These are phyloP conservation scores for Drosophila pseudotalamancana DNA, from an alignment of 2,888 invertebrate genomes.

Conservation along the genomic window DNA sequence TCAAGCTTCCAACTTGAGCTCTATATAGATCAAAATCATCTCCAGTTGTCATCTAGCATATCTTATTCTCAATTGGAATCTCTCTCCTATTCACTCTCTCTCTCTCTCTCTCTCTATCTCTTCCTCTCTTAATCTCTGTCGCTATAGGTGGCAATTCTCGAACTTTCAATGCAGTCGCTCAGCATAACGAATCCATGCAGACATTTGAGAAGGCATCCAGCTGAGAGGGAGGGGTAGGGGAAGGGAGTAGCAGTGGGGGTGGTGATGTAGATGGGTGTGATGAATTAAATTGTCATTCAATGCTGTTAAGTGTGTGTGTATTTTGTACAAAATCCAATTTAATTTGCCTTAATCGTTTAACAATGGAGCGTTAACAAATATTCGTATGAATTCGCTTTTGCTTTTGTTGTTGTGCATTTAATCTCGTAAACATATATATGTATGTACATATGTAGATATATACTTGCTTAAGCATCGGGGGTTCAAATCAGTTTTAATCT, in stretches of 20 bases:
- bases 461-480: too few relatives aligned
- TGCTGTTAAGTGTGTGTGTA: constrained; percentile 18
- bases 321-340: constrained; percentile 63
- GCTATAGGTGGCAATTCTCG: constrained; percentile 22
- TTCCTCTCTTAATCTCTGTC: too few relatives aligned
- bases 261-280: not conserved
- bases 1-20: constrained; percentile 12
- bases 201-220: not conserved
- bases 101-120: too few relatives aligned
- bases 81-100: too few relatives aligned
- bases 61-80: constrained; percentile 35
- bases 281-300: constrained; percentile 48
- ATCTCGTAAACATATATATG: constrained; percentile 17
- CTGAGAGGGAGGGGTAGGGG: not conserved
- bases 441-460: not conserved
- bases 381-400: constrained; percentile 40
- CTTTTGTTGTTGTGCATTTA: constrained; percentile 42
- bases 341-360: constrained; percentile 68
- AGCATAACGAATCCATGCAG: not conserved
- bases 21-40: constrained; percentile 4
- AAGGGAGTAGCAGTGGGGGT: too few relatives aligned
- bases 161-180: constrained; percentile 10
- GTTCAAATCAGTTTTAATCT: too few relatives aligned
- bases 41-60: constrained; percentile 6
- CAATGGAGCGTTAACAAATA: constrained; percentile 62